Evolutionary conservation across 2,888 invertebrate species (phyloP), one percentile per base, ranked within the genome.

Genomic region (Blastobasis adustella): DNA sequence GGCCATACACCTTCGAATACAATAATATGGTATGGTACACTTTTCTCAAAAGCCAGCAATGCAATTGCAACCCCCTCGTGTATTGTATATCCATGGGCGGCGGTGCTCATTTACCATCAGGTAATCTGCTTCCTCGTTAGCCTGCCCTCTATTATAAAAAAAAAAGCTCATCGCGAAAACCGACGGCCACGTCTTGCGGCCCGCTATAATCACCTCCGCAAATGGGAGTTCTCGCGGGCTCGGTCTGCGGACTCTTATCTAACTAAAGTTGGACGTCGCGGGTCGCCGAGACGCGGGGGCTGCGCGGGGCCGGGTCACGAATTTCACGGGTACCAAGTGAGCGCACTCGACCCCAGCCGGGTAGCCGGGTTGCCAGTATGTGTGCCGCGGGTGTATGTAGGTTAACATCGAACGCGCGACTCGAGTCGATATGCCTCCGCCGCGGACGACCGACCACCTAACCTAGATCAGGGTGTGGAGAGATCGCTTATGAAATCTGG

Each of bases 401-500:
- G 82, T 83, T 83, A 82, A 84, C 85, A 80, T 84, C 83, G 80
- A 83, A 78, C 84, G 85, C 86, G 87, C 86, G 23, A 23, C 23
- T 23, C 23, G 23, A 23, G 23, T 88, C 87, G 80, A 87, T 88
- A 88, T 84, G 79, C 81, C 70, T 71, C 76, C 73, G 79, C 74
- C 42, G 75, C 75, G 71, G 76, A 73, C 79, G 82, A 75, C 76
- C 86, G 87, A 79, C 85, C 85, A 86, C 83, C 82, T 88, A 88
- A 88, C 88, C 87, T 84, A 87, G 86, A 86, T 87, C 87, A 87
- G 86, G 86, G 86, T 82, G 79, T 77, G 76, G 85, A 84, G 87
- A 88, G 85, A 86, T 85, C 82, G 85, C 84, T 86, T 86, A 86
- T 87, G 85, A 87, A 87, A 87, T 88, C 84, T 86, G 83, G 86